Evolutionary conservation across 1,140 invertebrate species (phyloP), one percentile per base, ranked within the genome.

Genomic region (Amyelois transitella): DNA sequence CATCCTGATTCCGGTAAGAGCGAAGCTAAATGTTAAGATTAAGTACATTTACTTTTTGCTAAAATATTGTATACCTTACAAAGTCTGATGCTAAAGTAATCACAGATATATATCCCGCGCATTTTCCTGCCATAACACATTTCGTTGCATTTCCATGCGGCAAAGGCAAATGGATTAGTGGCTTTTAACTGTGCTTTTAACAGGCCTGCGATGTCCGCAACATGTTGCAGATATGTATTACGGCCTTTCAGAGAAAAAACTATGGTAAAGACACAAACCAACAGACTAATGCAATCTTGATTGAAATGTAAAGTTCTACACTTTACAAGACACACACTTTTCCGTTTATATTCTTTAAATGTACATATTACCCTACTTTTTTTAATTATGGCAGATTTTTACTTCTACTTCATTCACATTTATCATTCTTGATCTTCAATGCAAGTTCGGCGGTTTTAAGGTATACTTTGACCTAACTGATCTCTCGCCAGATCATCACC

Each of bases 161-260:
- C 53, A 66, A 70, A 66, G 60, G 67, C 62, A 70, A 70, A 70
- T 70, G 67, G 67, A 70, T 70, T 70, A 70, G 67, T 57, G 67
- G 67, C 59, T 70, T 65, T 69, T 62, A 70, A 55, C 67, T 14
- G 58, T 58, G 24, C 55, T 38, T 38, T 38, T 38, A 38, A 38
- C 32, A 38, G 43, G 45, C 60, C 38, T 19, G 25, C 18, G 32
- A 49, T 25, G 43, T 19, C 52, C 43, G 51, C 22, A 21, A 10
- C 51, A 51, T 45, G 17, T 19, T 19, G 43, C 18, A 45, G 19
- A 17, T 38, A 45, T 45, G 17, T 18, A 45, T 45, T 45, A 17
- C 43, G 25, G 2, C 2, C 25, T 28, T 28, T 28, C 25, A 28
- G 25, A 8, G 12, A 24, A 24, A 24, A 24, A 4, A 7, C 7